Evolutionary conservation across 2,888 invertebrate species (phyloP), one percentile per base, ranked within the genome.

Genomic region (Lagria hirta): DNA sequence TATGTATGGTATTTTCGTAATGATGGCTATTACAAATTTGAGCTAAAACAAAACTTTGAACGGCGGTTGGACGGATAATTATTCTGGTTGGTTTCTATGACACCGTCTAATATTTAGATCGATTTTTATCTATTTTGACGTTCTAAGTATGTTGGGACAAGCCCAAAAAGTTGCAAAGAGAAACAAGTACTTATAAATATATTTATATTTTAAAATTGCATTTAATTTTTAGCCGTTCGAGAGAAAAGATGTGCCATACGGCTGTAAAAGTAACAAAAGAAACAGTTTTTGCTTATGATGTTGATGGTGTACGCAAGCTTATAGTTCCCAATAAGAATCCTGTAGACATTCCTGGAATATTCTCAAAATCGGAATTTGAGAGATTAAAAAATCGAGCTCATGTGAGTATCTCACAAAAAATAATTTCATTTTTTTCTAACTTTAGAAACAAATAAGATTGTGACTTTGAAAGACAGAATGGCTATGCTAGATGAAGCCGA

Each of bases 281-380:
- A 21, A 49, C 46, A 16, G 46, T 62, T 3, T 49, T 36, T 7
- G 35, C 56, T 8, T 48, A 58, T 17, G 55, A 62, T 13, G 52
- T 63, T 1, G 73, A 72, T 1, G 72, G 73, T 3, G 74, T 70
- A 60, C 62, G 79, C 16, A 60, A 65, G 1, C 60, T 80, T 4
- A 55, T 81, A 2, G 68, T 83, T 1, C 81, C 82, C 0, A 74
- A 73, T 29, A 66, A 64, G 2, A 64, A 74, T 16, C 75, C 75
- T 1, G 77, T 76, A 47, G 72, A 73, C 40, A 75, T 78, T 52
- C 80, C 83, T 0, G 81, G 78, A 2, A 69, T 84, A 21, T 74
- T 83, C 64, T 76, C 78, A 0, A 75, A 74, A 40, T 67, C 71
- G 0, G 84, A 88, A 49, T 81, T 78, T 47, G 73, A 80, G 1